phyloP scores from a whole-genome alignment of 2,113 vertebrate genomes.

The Zapornia atra region DNA sequence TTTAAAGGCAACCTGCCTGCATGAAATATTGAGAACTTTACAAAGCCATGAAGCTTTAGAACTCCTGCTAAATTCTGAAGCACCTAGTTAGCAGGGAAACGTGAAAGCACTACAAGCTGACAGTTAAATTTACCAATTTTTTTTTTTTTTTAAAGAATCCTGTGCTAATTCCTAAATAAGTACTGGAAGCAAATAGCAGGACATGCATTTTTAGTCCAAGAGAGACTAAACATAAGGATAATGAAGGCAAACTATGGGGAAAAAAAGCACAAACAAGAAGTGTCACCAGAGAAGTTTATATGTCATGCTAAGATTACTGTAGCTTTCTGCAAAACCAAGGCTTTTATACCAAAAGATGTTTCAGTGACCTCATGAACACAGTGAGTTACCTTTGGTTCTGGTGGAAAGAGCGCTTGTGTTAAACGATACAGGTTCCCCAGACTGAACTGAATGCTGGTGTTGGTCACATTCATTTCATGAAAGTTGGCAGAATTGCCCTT shows the following conservation, averaged over 20 bases:
- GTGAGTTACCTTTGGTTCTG: constrained; percentile 81
- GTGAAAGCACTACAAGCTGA: background rate
- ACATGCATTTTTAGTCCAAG: background rate
- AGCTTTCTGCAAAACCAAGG: background rate
- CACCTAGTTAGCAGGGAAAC: background rate
- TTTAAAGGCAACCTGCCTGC: background rate
- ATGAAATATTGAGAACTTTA: background rate
- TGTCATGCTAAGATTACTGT: background rate
- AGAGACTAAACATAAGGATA: background rate
- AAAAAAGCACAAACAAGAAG: background rate
- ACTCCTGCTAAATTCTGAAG: background rate
- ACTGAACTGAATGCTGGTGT: constrained; percentile 85
- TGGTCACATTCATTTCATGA: constrained; percentile 82
- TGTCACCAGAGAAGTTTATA: background rate
- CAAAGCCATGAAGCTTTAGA: background rate
- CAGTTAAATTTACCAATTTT: background rate
- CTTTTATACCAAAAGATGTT: background rate
- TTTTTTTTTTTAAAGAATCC: background rate
- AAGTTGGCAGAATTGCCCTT: constrained; percentile 84
- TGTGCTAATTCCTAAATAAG: background rate
- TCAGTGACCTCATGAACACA: background rate
- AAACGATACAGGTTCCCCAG: constrained; percentile 84
- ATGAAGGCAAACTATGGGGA: background rate
- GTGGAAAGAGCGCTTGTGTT: constrained; percentile 80
- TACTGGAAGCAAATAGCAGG: background rate